These are phyloP conservation scores for Masticophis lateralis DNA, from an alignment of 2,797 vertebrate genomes.

Conservation along the genomic window DNA sequence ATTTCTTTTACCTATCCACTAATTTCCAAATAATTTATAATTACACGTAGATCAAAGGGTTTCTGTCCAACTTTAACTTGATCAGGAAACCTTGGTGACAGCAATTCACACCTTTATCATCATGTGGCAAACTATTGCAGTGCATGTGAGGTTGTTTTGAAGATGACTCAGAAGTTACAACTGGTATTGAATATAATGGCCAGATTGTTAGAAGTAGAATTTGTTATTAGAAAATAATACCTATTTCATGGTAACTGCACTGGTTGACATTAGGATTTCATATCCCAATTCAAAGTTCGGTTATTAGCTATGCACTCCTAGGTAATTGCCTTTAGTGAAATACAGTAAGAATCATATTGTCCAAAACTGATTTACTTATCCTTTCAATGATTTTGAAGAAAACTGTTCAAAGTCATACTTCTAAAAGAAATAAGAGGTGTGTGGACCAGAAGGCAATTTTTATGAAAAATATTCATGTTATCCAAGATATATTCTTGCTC, in stretches of 20 bases:
- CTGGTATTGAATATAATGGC: neutral
- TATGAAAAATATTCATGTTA: neutral
- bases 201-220: neutral
- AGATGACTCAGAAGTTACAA: neutral
- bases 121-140: neutral
- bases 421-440: neutral
- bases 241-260: neutral
- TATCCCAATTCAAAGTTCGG: neutral
- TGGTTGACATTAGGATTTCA: neutral
- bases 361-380: neutral
- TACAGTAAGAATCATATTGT: neutral
- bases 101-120: neutral
- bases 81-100: neutral
- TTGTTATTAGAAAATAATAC: neutral
- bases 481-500: neutral
- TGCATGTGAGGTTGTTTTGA: neutral
- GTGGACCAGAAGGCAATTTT: neutral
- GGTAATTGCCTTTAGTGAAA: neutral
- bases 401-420: neutral
- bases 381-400: neutral
- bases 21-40: neutral
- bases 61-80: neutral
- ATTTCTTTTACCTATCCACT: neutral
- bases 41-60: neutral
- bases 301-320: neutral